Evolutionary conservation across 2,888 invertebrate species (phyloP).

Genomic region (Charanyca ferruginea): DNA sequence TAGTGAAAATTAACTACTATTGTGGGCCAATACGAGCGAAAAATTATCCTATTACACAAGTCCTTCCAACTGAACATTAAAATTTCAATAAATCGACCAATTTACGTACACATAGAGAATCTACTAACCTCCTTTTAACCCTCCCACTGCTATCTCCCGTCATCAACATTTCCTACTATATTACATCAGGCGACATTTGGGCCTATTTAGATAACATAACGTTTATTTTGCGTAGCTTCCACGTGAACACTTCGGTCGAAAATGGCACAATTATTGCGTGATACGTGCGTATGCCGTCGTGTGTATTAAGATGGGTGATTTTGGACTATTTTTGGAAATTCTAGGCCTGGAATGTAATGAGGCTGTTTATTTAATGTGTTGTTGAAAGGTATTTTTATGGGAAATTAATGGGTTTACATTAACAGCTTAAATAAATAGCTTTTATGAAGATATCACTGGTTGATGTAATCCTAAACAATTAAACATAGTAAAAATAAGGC

Average conservation of each 20-base stretch:
- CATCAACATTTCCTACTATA: slow-evolving; percentile 52
- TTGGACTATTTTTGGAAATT: slow-evolving; percentile 5
- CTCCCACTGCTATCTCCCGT: slow-evolving; percentile 30
- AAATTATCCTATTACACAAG: no score
- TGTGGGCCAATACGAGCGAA: no score
- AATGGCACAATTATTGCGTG: slow-evolving; percentile 16
- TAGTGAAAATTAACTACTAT: no score
- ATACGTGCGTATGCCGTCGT: slow-evolving; percentile 4
- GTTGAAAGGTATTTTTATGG: not conserved
- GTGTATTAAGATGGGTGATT: not conserved
- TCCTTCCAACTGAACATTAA: no score
- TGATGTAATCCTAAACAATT: no score
- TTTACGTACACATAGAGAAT: slow-evolving; percentile 1
- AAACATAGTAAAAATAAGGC: no score
- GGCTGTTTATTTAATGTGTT: not conserved
- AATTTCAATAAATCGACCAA: not conserved
- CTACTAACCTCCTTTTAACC: slow-evolving; percentile 23
- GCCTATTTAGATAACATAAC: slow-evolving; percentile 73
- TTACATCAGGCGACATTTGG: slow-evolving; percentile 58
- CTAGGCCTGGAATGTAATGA: not conserved
- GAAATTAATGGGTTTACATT: no score
- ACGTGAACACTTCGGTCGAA: slow-evolving; percentile 41
- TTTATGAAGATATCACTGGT: no score
- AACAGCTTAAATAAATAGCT: no score
- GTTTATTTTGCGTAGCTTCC: slow-evolving; percentile 63